Percentiles rank a stretch among this genome's conserved stretches.
phyloP scores from a whole-genome alignment of 2,888 invertebrate species.

The Agrochola lota region DNA sequence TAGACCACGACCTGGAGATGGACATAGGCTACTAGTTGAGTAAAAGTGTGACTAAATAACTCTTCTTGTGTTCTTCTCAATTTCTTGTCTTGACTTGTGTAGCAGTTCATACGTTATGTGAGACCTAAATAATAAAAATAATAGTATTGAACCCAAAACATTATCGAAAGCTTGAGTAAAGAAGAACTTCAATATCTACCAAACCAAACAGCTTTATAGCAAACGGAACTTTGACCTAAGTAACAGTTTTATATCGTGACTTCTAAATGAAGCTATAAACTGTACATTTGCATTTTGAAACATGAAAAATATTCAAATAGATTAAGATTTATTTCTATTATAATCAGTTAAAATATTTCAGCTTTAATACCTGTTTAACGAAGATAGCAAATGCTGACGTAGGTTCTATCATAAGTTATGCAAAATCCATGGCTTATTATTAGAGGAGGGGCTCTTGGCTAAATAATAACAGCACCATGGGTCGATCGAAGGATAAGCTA shows the following conservation, averaged over 20 bases:
- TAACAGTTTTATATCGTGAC: conserved; percentile 24
- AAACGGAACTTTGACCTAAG: conserved; percentile 6
- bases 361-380: background rate
- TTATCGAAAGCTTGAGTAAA: too few relatives aligned
- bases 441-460: background rate
- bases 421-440: background rate
- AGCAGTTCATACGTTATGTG: too few relatives aligned
- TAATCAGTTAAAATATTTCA: conserved; percentile 1
- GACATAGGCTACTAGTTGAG: too few relatives aligned
- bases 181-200: background rate
- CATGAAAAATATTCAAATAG: conserved; percentile 20
- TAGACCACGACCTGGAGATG: too few relatives aligned
- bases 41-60: too few relatives aligned
- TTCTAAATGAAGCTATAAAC: conserved; percentile 46
- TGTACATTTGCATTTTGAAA: conserved; percentile 48
- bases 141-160: too few relatives aligned
- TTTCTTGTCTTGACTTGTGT: too few relatives aligned
- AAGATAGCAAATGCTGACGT: background rate
- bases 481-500: too few relatives aligned
- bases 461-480: background rate
- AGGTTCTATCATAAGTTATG: background rate
- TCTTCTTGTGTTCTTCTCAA: too few relatives aligned
- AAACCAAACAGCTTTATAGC: conserved; percentile 8
- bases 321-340: conserved; percentile 28
- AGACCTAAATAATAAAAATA: too few relatives aligned